A percentile compares a stretch with the other conserved stretches of the same genome.
Conservation (phyloP, 2,888 invertebrate species). For the Teleogryllus oceanicus region DNA sequence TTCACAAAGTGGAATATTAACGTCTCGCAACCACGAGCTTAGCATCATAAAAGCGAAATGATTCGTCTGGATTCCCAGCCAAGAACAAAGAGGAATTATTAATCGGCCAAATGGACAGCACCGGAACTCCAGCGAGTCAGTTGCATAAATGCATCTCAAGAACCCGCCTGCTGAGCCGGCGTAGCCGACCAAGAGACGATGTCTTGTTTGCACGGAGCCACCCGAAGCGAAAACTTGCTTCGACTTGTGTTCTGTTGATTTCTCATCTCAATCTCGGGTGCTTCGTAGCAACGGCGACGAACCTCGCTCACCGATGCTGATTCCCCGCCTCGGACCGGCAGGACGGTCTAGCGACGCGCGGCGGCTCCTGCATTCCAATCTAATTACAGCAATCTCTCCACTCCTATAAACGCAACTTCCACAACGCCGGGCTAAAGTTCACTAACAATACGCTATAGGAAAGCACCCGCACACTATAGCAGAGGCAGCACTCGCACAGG, state of each 20-base stretch:
- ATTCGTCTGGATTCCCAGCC: too few species aligned
- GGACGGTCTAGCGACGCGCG: too few species aligned
- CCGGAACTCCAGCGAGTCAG: too few species aligned
- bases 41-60: too few species aligned
- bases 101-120: too few species aligned
- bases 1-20: too few species aligned
- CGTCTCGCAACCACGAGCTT: too few species aligned
- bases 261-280: neutral
- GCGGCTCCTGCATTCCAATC: neutral
- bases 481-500: too few species aligned
- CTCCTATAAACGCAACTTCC: neutral
- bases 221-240: neutral
- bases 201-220: too few species aligned
- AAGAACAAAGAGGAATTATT: too few species aligned
- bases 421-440: neutral
- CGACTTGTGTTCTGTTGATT: neutral
- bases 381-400: neutral
- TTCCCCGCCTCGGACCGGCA: neutral
- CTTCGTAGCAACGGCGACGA: neutral
- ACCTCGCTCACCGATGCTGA: neutral
- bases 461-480: neutral
- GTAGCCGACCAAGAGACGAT: neutral
- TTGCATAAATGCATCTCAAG: neutral
- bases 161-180: neutral
- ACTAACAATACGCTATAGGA: constrained; percentile 6